A percentile compares a stretch with the other conserved stretches of the same genome.
Evolutionary conservation across 2,797 vertebrate species (phyloP).

Genomic region (Parauchenoglanis ngamensis): DNA sequence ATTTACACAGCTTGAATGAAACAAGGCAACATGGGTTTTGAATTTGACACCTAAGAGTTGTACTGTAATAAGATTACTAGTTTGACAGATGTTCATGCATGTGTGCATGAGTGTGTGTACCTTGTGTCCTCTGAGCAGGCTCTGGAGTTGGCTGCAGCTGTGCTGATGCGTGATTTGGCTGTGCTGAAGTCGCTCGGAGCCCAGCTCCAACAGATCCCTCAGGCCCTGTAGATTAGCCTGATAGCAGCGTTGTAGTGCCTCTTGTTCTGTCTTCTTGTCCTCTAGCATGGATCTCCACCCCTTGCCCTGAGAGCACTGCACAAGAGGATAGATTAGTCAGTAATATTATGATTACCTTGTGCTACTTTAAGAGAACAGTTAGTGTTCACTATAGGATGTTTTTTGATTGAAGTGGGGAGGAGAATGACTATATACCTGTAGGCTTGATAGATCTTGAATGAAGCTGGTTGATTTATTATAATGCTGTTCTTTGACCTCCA

Average conservation of each 20-base stretch:
- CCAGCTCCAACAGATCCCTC: conserved; percentile 75
- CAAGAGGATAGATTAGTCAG: not conserved
- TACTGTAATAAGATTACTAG: not conserved
- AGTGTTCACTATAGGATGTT: not conserved
- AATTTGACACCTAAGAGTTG: not conserved
- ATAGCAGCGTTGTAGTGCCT: conserved; percentile 71
- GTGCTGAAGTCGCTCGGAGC: conserved; percentile 72
- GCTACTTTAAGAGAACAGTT: not conserved
- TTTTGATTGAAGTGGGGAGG: not conserved
- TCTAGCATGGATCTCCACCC: conserved; percentile 72
- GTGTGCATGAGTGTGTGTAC: conserved; percentile 65
- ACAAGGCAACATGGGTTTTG: not conserved
- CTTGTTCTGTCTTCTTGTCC: conserved; percentile 65
- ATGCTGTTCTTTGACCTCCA: conserved; percentile 57
- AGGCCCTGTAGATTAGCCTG: conserved; percentile 76
- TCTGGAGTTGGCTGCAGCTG: conserved; percentile 74
- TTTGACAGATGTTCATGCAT: not conserved
- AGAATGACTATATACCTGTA: conserved; percentile 65
- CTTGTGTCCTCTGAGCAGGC: conserved; percentile 78
- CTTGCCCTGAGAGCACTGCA: conserved; percentile 65
- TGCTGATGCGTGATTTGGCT: conserved; percentile 66
- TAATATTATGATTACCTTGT: conserved; percentile 21
- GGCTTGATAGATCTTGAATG: conserved; percentile 48
- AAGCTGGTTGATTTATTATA: conserved; percentile 46
- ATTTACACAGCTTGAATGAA: not conserved